phyloP scores from a whole-genome alignment of 2,113 vertebrate species.

The Sitta europaea region DNA sequence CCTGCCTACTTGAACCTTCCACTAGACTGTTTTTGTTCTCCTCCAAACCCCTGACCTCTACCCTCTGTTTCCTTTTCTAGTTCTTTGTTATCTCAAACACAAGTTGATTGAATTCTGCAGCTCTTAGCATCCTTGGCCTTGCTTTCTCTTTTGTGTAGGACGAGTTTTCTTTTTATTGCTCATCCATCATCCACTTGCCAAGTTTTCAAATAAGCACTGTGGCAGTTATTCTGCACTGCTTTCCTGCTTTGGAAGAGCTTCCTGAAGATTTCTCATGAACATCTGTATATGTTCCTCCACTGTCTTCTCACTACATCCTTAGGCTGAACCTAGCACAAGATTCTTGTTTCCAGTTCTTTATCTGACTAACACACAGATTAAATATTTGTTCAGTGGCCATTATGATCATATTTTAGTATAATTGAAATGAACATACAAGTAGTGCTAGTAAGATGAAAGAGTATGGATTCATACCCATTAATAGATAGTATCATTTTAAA shows the following conservation, averaged over 20 bases:
- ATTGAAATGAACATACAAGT: neutral
- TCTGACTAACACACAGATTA: neutral
- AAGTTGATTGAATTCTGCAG: neutral
- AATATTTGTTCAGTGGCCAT: neutral
- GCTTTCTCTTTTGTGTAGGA: neutral
- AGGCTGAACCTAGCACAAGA: neutral
- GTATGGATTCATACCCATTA: neutral
- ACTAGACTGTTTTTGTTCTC: neutral
- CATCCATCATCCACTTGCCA: neutral
- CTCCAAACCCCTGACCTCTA: neutral
- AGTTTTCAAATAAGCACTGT: neutral
- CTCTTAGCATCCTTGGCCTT: neutral
- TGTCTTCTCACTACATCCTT: neutral
- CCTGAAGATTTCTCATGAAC: neutral
- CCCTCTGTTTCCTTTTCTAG: neutral
- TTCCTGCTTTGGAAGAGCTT: neutral
- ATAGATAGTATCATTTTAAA: neutral
- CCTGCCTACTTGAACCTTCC: neutral
- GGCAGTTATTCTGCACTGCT: neutral
- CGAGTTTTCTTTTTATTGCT: neutral
- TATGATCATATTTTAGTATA: neutral
- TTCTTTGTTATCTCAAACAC: neutral
- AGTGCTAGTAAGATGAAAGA: neutral
- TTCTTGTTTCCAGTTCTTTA: neutral
- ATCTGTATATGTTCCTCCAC: neutral